phyloP scores from a whole-genome alignment of 2,797 vertebrate genomes.

The Chromis chromis region DNA sequence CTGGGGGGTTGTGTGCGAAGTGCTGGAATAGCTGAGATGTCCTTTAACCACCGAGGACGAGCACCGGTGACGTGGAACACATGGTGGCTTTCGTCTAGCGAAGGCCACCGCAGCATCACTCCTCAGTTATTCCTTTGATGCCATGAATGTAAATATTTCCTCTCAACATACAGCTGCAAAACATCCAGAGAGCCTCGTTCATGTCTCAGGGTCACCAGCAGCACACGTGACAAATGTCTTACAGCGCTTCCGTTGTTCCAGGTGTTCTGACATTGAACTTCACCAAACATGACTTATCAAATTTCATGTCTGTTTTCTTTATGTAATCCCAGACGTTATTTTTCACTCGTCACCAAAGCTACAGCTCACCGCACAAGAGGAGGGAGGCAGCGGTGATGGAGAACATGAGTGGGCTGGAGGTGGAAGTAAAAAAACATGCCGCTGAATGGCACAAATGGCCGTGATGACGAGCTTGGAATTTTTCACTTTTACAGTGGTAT shows the following conservation, averaged over 20 bases:
- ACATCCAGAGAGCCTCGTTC: conserved; percentile 22
- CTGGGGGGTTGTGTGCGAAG: conserved; percentile 28
- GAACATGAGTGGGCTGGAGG: too few relatives aligned
- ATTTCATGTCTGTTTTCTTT: conserved; percentile 28
- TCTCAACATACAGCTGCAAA: conserved; percentile 47
- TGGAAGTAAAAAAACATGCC: too few relatives aligned
- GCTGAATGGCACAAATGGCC: too few relatives aligned
- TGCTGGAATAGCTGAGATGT: conserved; percentile 53
- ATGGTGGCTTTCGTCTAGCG: conserved; percentile 31
- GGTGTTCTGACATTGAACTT: conserved; percentile 47
- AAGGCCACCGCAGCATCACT: conserved; percentile 38
- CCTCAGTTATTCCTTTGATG: conserved; percentile 59
- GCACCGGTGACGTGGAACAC: conserved; percentile 47
- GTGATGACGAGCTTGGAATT: too few relatives aligned
- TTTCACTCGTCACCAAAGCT: conserved; percentile 23
- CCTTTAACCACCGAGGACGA: conserved; percentile 21
- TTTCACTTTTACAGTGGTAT: neutral
- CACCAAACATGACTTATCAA: conserved; percentile 11
- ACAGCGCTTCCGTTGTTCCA: conserved; percentile 5
- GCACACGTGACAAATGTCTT: conserved; percentile 16
- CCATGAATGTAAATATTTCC: conserved; percentile 59
- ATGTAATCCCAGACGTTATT: conserved; percentile 16
- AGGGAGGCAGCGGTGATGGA: too few relatives aligned
- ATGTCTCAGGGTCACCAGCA: conserved; percentile 20
- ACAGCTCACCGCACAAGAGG: too few relatives aligned